Evolutionary conservation across 1,140 invertebrate genomes (phyloP).

Genomic region (Radopholus similis): DNA sequence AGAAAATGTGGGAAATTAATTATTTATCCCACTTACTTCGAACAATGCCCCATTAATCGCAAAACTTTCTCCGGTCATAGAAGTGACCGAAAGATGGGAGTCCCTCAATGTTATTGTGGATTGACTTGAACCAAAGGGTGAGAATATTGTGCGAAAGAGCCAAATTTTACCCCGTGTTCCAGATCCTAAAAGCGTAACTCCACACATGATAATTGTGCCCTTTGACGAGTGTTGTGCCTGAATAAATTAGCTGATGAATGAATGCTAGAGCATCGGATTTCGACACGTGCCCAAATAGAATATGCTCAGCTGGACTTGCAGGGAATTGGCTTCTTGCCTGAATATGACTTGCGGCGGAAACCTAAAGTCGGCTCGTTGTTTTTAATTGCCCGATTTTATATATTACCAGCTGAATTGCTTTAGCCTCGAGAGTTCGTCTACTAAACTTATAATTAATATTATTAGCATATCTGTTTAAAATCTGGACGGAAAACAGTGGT

Average conservation of each 20-base stretch:
- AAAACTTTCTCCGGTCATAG: conserved; percentile 4
- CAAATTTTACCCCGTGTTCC: neutral
- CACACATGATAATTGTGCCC: neutral
- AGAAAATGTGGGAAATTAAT: neutral
- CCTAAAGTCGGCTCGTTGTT: neutral
- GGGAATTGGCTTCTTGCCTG: neutral
- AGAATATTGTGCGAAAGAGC: neutral
- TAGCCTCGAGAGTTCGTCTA: neutral
- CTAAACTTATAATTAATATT: neutral
- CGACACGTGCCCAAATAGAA: conserved; percentile 3
- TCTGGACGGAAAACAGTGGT: neutral
- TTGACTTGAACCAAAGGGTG: too few relatives aligned
- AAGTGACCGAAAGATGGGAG: neutral
- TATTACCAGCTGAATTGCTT: neutral
- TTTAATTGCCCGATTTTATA: neutral
- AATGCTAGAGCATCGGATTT: neutral
- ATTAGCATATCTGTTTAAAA: neutral
- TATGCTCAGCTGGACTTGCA: conserved; percentile 9
- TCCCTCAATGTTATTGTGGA: conserved; percentile 2
- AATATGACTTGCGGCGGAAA: neutral
- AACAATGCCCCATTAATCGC: neutral
- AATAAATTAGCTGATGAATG: neutral
- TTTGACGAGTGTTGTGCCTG: neutral
- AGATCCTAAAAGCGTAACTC: conserved; percentile 1
- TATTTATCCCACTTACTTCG: neutral